Conservation (phyloP, 2,888 invertebrate species). For the Buathra laborator region DNA sequence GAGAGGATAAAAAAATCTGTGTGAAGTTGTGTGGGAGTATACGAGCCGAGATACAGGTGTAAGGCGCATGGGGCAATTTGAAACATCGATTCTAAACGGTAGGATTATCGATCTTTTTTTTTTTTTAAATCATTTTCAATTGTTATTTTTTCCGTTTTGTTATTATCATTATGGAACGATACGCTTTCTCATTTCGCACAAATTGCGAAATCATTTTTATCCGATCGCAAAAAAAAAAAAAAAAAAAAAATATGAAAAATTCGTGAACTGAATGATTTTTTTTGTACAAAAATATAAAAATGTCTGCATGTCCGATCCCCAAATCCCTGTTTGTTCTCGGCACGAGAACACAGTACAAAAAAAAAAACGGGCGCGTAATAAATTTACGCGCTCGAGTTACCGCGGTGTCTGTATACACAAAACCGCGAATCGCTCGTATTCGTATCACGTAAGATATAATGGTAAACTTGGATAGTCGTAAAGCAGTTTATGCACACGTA, state of each 20-base stretch:
- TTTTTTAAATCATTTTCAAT: neutral
- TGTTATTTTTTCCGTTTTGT: too few species aligned
- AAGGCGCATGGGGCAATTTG: neutral
- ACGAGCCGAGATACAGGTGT: neutral
- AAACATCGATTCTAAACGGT: neutral
- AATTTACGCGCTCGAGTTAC: conserved; percentile 50
- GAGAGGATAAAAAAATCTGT: conserved; percentile 8
- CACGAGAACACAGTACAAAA: too few species aligned
- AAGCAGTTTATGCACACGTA: conserved; percentile 22
- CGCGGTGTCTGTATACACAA: neutral
- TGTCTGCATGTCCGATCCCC: neutral
- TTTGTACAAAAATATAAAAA: neutral
- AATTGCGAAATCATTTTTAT: neutral
- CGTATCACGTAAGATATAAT: conserved; percentile 51
- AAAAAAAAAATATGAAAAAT: too few species aligned
- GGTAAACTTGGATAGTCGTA: conserved; percentile 42
- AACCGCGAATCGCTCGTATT: conserved; percentile 51
- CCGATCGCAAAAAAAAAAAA: neutral
- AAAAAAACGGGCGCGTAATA: conserved; percentile 47
- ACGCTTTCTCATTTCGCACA: neutral
- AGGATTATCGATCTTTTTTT: neutral
- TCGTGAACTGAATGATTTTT: neutral
- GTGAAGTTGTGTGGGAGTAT: conserved; percentile 9
- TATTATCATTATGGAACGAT: neutral
- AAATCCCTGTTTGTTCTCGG: neutral